Evolutionary conservation across 2,797 vertebrate species (phyloP), one percentile per base, ranked within the genome.

Genomic region (Gymnothorax reevesii): DNA sequence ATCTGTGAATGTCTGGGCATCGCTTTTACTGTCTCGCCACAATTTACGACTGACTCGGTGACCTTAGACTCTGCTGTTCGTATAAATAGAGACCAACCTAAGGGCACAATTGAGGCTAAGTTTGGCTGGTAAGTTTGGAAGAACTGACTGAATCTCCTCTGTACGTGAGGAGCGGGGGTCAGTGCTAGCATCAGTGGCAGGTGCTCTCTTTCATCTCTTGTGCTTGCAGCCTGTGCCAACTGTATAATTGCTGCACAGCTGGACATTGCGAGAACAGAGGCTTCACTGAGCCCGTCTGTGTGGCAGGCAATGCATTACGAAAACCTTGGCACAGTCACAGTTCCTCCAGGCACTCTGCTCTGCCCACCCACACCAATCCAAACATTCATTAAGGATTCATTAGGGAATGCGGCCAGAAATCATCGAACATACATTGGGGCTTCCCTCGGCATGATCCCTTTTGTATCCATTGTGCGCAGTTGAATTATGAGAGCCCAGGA

Each of bases 181-280:
- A n/a, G 49, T 3, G 7, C 52, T 55, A 55, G 52, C 52, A 54
- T n/a, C 49, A 54, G 8, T 7, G 55, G 77, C 77, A 80, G 77
- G 77, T 80, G 77, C 77, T 55, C 73, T 77, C 77, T 80, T 80
- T 80, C 49, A 80, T 80, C 52, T 55, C 52, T 52, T 33, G 7
- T 10, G 22, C 10, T 52, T 55, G 77, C 52, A n/a, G 52, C 49
- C 52, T 9, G 77, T 80, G 49, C 77, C 77, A 55, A 12, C 20
- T 54, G 49, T 22, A 55, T 54, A 80, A 54, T 80, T 55, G 52
- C 49, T 54, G 52, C 4, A 55, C 77, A 79, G 33, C 6, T 33
- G 75, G 33, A 15, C 33, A 3, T 20, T 17, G 6, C 49, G 6
- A 20, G 75, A 75, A 75, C 71, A 75, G 71, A 33, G 25, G 71